These are phyloP conservation scores for Ceratoteleas bidentatus DNA, from an alignment of 1,140 invertebrate genomes.

Conservation along the genomic window DNA sequence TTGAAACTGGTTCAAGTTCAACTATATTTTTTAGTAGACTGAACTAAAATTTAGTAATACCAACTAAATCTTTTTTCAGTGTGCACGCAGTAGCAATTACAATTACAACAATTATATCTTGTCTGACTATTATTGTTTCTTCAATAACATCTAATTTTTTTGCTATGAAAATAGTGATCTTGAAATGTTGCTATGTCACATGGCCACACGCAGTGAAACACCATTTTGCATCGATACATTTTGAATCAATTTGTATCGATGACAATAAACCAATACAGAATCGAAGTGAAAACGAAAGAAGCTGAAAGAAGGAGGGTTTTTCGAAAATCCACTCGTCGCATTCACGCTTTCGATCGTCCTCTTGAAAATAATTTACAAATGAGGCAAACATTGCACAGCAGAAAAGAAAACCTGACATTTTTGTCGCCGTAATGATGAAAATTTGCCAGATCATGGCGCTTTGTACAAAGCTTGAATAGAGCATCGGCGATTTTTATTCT, in stretches of 20 bases:
- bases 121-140: no score
- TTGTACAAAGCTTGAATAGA: conserved; percentile 12
- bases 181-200: conserved; percentile 32
- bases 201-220: conserved; percentile 27
- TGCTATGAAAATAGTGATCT: conserved; percentile 6
- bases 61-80: no score
- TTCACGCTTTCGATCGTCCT: conserved; percentile 4
- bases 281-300: not conserved
- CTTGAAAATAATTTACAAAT: conserved; percentile 31
- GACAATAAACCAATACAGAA: conserved; percentile 28
- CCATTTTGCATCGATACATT: conserved; percentile 46
- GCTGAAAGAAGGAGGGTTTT: conserved; percentile 9
- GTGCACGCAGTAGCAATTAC: no score
- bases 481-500: not conserved
- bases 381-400: conserved; percentile 43
- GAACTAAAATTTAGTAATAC: no score
- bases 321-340: conserved; percentile 4
- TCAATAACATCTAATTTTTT: conserved; percentile 1
- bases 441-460: conserved; percentile 24
- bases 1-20: no score
- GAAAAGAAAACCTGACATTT: conserved; percentile 12
- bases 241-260: conserved; percentile 37
- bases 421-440: conserved; percentile 20
- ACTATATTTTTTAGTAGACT: no score
- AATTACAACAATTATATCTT: no score